These are phyloP conservation scores for Heterodera schachtii DNA, from an alignment of 1,140 invertebrate species.

Conservation along the genomic window DNA sequence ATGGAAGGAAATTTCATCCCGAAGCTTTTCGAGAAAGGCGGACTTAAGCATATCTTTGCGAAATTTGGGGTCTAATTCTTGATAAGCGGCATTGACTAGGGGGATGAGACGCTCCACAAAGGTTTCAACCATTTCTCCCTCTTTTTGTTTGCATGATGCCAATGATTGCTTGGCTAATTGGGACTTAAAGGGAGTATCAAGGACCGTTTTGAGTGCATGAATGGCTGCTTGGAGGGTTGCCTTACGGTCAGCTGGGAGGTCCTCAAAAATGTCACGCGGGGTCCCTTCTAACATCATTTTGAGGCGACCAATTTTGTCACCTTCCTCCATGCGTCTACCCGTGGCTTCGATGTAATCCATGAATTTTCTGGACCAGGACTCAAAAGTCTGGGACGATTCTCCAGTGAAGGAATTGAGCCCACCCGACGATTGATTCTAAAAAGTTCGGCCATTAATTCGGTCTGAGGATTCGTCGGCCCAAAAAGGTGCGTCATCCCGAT, in stretches of 20 bases:
- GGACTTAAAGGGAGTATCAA: constrained; percentile 6
- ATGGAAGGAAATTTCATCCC: constrained; percentile 8
- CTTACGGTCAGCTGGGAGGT: background rate
- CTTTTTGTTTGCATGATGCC: constrained; percentile 4
- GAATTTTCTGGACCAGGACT: constrained; percentile 8
- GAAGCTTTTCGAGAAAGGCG: constrained; percentile 2
- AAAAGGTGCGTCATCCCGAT: too few relatives aligned
- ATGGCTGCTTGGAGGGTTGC: background rate
- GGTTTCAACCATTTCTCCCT: background rate
- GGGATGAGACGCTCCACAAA: constrained; percentile 18
- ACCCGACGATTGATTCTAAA: background rate
- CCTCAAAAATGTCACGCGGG: background rate
- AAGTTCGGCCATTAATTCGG: background rate
- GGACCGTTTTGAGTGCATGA: background rate
- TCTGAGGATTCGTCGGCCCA: too few relatives aligned
- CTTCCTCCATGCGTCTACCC: background rate
- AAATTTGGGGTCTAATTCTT: background rate
- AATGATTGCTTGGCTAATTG: constrained; percentile 13
- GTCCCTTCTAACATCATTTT: constrained; percentile 15
- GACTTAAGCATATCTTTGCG: constrained; percentile 9
- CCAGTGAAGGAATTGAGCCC: background rate
- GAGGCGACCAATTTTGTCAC: constrained; percentile 1
- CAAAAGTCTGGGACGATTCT: background rate
- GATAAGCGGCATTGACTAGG: constrained; percentile 7
- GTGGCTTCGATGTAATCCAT: constrained; percentile 19